A percentile compares a stretch with the other conserved stretches of the same genome.
Evolutionary conservation across 2,797 vertebrate genomes (phyloP).

Genomic region (Pseudochirops cupreus): DNA sequence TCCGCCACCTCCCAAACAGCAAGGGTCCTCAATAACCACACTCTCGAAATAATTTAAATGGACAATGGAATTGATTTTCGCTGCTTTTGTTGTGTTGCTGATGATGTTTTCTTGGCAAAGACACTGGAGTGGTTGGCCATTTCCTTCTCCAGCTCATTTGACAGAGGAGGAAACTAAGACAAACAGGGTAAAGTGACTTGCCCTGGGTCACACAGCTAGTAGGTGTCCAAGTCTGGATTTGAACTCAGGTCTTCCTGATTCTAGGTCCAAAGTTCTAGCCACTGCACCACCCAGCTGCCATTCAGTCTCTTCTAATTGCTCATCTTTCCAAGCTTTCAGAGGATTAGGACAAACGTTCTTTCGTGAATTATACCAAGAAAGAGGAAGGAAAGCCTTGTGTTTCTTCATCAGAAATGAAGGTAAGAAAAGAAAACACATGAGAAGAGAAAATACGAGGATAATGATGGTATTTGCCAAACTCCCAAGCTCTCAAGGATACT

Average conservation of each 20-base stretch:
- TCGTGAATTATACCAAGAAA: background rate
- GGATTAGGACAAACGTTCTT: background rate
- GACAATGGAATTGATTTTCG: background rate
- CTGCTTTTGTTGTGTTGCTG: background rate
- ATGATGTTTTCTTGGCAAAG: too few species aligned
- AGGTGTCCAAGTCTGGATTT: background rate
- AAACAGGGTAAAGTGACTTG: background rate
- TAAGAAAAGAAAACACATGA: background rate
- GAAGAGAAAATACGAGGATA: background rate
- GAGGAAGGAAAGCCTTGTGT: background rate
- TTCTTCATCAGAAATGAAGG: background rate
- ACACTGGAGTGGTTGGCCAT: background rate
- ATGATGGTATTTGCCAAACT: background rate
- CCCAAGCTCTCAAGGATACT: background rate
- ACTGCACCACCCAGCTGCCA: background rate
- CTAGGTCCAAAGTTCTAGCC: background rate
- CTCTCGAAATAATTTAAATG: background rate
- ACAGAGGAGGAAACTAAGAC: background rate
- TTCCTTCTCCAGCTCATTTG: background rate
- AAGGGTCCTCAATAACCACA: background rate
- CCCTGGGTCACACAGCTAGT: background rate
- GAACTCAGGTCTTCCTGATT: too few species aligned
- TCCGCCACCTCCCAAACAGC: background rate
- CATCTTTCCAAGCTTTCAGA: background rate
- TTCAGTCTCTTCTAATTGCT: background rate